These are phyloP conservation scores for Melanargia galathea DNA, from an alignment of 2,888 invertebrate genomes.

Conservation along the genomic window DNA sequence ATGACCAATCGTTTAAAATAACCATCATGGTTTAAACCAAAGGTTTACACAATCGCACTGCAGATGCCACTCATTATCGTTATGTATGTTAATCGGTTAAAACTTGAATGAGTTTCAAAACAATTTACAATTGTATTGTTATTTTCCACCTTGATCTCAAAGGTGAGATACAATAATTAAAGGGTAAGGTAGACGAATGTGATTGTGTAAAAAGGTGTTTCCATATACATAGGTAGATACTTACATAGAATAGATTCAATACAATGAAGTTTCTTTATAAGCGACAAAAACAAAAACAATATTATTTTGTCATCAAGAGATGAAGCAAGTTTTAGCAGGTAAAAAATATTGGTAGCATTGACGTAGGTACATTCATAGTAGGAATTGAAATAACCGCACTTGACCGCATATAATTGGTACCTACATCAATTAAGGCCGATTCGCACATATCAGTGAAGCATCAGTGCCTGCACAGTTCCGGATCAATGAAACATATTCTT, in stretches of 20 bases:
- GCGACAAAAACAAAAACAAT: background rate
- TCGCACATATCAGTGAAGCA: too few species aligned
- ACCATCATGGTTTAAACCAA: too few species aligned
- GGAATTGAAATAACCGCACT: background rate
- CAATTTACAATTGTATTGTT: background rate
- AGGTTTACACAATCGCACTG: too few species aligned
- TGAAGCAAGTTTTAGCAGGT: background rate
- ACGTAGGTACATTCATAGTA: too few species aligned
- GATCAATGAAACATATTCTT: too few species aligned
- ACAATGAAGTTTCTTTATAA: background rate
- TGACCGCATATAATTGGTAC: background rate
- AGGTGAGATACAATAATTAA: background rate
- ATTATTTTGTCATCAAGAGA: slow-evolving; percentile 8
- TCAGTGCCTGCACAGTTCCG: too few species aligned
- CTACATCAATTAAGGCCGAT: too few species aligned
- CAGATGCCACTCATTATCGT: background rate
- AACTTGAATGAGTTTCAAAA: background rate
- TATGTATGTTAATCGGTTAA: background rate
- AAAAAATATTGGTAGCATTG: slow-evolving; percentile 2
- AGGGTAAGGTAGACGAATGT: background rate
- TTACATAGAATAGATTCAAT: background rate
- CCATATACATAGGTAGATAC: background rate
- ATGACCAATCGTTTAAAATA: too few species aligned
- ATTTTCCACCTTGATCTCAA: slow-evolving; percentile 1
- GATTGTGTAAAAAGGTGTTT: background rate